These are phyloP conservation scores for Cotesia glomerata DNA, from an alignment of 1,140 invertebrate species.

Conservation along the genomic window DNA sequence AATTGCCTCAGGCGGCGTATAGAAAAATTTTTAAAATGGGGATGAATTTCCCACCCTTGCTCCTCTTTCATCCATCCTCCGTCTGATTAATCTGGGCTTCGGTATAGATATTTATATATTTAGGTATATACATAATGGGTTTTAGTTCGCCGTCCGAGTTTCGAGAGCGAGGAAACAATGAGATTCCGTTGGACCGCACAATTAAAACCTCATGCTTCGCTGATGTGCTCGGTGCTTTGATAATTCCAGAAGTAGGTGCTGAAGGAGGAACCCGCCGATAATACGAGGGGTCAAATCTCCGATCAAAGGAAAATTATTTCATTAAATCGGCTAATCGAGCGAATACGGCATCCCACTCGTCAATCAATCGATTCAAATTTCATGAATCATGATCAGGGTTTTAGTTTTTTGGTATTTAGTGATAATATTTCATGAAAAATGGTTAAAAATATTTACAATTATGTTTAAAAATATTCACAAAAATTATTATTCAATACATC, in stretches of 20 bases:
- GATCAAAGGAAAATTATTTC: conserved; percentile 62
- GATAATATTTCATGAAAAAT: too few relatives aligned
- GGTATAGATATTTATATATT: conserved; percentile 1
- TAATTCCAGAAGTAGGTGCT: conserved; percentile 33
- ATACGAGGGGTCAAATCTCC: conserved; percentile 32
- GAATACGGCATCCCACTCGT: background rate
- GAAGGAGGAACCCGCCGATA: background rate
- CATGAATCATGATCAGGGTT: too few relatives aligned
- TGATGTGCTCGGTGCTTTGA: conserved; percentile 49
- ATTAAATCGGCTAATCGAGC: conserved; percentile 59
- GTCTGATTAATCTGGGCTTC: too few relatives aligned
- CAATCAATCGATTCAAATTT: background rate
- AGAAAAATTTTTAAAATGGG: conserved; percentile 31
- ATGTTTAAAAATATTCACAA: too few relatives aligned
- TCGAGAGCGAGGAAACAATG: conserved; percentile 56
- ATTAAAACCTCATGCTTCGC: conserved; percentile 62
- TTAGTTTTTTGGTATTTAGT: too few relatives aligned
- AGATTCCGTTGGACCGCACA: conserved; percentile 49
- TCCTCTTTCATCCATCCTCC: too few relatives aligned
- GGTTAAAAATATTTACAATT: too few relatives aligned
- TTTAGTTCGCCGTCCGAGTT: conserved; percentile 17
- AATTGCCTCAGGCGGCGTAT: conserved; percentile 32
- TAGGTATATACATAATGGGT: too few relatives aligned
- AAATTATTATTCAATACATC: too few relatives aligned
- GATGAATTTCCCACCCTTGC: conserved; percentile 6